Base-by-base conservation (phyloP, 2,888 invertebrate genomes). In the Leptinotarsa rubiginosa region DNA sequence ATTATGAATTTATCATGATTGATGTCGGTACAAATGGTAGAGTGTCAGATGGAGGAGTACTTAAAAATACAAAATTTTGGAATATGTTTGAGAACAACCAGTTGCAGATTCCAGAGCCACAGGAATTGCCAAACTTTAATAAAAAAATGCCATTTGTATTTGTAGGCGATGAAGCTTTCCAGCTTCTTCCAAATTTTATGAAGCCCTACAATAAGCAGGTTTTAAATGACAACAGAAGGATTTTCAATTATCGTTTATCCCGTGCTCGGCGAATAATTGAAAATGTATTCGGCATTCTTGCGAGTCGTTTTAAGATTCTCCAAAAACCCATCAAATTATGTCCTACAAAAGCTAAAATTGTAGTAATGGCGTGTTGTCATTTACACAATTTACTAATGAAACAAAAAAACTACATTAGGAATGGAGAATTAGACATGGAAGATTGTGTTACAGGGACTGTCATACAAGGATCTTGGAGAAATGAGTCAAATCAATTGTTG, bases 361-460 rank as follows among this genome's bases (percentile, higher is more conserved):
- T 62, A 62, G 62, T 62, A 62, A 62, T n/a, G 62, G 62, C 62
- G 62, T 62, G 62, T 62, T 62, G 62, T n/a, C 18, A 62, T 62
- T n/a, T 62, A 20, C 62, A 62, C 62, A 62, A 62, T 62, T 62
- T 62, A 62, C 62, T 62, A n/a, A 20, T 62, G 62, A 62, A 20
- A 62, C 62, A 62, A 62, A 62, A 62, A 62, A 62, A 62, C 18
- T 62, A 22, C 22, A n/a, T 62, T 62, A 16, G 62, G 18, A 16
- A 25, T 25, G 25, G 25, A 25, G 25, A 25, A 25, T 25, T 25
- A 25, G 25, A 25, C 25, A 25, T 25, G 25, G 25, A 25, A 25
- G 25, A 25, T 25, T 25, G 25, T 25, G 25, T 25, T 25, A 25
- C 25, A 25, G 25, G 25, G 25, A 25, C 25, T 25, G 25, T 25